Percentiles rank a stretch among this genome's conserved stretches.
phyloP scores from a whole-genome alignment of 2,888 invertebrate genomes.

The Coelinius sp. region DNA sequence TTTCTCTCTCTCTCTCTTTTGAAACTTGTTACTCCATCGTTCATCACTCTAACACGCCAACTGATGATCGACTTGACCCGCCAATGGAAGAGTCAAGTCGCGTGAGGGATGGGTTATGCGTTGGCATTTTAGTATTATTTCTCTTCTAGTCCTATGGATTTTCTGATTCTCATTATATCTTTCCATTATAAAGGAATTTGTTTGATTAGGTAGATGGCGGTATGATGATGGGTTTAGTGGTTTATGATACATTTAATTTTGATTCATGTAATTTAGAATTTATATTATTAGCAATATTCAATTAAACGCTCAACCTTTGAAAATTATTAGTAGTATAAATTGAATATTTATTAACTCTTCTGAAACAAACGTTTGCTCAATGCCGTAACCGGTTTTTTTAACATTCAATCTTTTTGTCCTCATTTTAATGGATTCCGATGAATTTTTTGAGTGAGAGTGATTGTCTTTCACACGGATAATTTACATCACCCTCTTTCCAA shows the following conservation, averaged over 20 bases:
- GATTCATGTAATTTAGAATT: neutral
- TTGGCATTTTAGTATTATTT: neutral
- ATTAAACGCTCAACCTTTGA: neutral
- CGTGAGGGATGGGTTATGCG: neutral
- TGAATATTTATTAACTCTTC: slow-evolving; percentile 4
- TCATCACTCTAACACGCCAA: neutral
- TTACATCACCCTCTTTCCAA: neutral
- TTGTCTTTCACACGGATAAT: slow-evolving; percentile 5
- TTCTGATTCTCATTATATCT: neutral
- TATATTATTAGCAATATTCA: neutral
- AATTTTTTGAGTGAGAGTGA: too few species aligned
- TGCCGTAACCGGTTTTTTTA: slow-evolving; percentile 19
- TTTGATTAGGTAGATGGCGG: neutral
- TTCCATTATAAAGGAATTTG: neutral
- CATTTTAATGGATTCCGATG: neutral
- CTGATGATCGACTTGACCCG: neutral
- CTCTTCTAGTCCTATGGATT: neutral
- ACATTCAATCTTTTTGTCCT: slow-evolving; percentile 2
- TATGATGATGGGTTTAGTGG: neutral
- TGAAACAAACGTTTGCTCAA: neutral
- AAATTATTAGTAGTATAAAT: slow-evolving; percentile 8
- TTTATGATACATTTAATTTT: neutral
- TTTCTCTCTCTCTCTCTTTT: neutral
- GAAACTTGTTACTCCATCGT: neutral
- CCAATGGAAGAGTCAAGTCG: neutral